These are phyloP conservation scores for Falco novaeseelandiae DNA, from an alignment of 2,797 vertebrate species.

Conservation along the genomic window DNA sequence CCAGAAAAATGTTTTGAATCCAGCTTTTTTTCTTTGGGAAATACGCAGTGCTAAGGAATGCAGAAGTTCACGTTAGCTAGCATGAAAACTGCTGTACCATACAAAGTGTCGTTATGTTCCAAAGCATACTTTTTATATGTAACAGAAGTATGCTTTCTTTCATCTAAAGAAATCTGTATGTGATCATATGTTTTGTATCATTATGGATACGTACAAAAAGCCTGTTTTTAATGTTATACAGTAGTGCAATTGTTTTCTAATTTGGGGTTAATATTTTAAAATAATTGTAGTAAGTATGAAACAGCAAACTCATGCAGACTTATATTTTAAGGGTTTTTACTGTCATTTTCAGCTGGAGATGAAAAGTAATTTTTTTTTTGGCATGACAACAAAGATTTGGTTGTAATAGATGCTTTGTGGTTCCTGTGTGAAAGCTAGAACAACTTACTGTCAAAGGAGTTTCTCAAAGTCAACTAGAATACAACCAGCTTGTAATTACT, in stretches of 20 bases:
- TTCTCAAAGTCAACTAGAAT: background rate
- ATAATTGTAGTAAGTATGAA: background rate
- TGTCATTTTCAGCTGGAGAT: background rate
- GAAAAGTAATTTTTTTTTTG: background rate
- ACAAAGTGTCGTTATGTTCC: background rate
- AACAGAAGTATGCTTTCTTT: background rate
- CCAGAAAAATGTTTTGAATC: background rate
- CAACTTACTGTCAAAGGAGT: background rate
- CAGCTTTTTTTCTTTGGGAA: background rate
- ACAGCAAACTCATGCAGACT: background rate
- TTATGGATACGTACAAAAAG: background rate
- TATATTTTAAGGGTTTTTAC: background rate
- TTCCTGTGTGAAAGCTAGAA: background rate
- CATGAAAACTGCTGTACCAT: background rate
- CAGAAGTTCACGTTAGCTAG: background rate
- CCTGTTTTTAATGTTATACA: background rate
- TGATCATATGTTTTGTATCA: background rate
- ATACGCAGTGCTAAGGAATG: background rate
- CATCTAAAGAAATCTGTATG: background rate
- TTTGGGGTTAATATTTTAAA: background rate
- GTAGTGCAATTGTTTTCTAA: background rate
- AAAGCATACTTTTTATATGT: background rate
- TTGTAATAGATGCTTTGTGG: background rate
- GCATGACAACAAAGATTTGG: background rate
- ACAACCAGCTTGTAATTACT: background rate